phyloP scores from a whole-genome alignment of 2,113 vertebrate species.

The Suncus etruscus region DNA sequence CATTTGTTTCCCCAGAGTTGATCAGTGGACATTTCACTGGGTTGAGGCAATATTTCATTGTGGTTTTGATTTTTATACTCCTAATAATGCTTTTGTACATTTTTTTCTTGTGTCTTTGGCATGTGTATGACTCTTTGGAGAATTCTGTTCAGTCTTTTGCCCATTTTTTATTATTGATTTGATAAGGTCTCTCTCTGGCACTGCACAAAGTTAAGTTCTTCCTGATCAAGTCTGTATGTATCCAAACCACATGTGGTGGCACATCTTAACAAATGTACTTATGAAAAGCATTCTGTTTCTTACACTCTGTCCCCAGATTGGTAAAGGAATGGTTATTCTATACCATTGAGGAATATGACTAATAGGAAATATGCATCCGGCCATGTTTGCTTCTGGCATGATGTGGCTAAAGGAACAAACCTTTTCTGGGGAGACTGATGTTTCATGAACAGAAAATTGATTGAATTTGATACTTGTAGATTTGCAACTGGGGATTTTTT shows the following conservation, averaged over 20 bases:
- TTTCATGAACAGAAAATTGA: conserved; percentile 44
- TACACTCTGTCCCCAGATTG: conserved; percentile 5
- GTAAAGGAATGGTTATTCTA: not conserved
- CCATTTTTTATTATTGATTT: not conserved
- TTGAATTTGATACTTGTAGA: conserved; percentile 14
- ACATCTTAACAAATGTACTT: conserved; percentile 16
- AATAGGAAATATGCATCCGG: not conserved
- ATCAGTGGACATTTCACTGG: too few relatives aligned
- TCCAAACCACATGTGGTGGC: not conserved
- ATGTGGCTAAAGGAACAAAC: not conserved
- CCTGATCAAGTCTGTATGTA: not conserved
- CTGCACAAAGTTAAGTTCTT: not conserved
- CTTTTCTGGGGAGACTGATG: conserved; percentile 17
- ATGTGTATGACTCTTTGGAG: too few relatives aligned
- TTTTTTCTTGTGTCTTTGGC: too few relatives aligned
- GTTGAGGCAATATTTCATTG: too few relatives aligned
- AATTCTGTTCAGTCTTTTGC: too few relatives aligned
- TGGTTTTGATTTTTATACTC: too few relatives aligned
- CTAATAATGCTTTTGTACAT: too few relatives aligned
- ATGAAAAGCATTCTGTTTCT: not conserved
- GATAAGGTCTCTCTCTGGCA: too few relatives aligned
- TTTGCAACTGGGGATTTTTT: conserved; percentile 20
- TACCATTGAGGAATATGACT: conserved; percentile 44
- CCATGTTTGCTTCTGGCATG: not conserved
- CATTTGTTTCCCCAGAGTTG: too few relatives aligned